Conservation (phyloP, 2,888 invertebrate species). For the Tubulanus polymorphus region DNA sequence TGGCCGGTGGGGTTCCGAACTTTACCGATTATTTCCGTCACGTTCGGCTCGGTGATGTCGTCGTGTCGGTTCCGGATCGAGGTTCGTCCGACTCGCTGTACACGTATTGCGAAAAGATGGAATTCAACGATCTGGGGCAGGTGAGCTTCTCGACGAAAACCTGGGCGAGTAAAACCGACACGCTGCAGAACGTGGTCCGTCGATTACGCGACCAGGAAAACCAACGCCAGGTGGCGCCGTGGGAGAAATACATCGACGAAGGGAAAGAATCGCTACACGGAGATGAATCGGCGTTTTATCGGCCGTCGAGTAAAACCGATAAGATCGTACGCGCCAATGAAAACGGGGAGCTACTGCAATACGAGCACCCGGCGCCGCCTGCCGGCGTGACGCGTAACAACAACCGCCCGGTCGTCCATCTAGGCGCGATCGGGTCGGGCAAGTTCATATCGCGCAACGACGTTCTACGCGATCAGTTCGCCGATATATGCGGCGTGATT, state of each 20-base stretch:
- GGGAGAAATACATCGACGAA: constrained; percentile 74
- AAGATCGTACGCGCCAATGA: constrained; percentile 28
- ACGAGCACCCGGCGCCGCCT: constrained; percentile 24
- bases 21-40: constrained; percentile 91
- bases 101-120: constrained; percentile 69
- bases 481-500: constrained; percentile 73
- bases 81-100: constrained; percentile 59
- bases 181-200: constrained; percentile 70
- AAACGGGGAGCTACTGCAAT: constrained; percentile 25
- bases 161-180: constrained; percentile 73
- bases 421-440: constrained; percentile 78
- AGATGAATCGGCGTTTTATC: constrained; percentile 47
- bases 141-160: constrained; percentile 71
- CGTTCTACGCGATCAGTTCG: constrained; percentile 78
- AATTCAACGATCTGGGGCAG: constrained; percentile 22
- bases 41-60: constrained; percentile 69
- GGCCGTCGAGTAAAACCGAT: constrained; percentile 36
- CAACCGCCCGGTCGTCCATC: constrained; percentile 64
- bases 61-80: constrained; percentile 41
- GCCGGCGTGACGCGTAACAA: constrained; percentile 33
- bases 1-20: constrained; percentile 95
- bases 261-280: constrained; percentile 61
- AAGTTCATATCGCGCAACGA: constrained; percentile 75
- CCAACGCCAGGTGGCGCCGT: constrained; percentile 59
- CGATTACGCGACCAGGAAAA: constrained; percentile 57